Evolutionary conservation across 2,797 vertebrate species (phyloP).

Genomic region (Diplodus puntazzo): DNA sequence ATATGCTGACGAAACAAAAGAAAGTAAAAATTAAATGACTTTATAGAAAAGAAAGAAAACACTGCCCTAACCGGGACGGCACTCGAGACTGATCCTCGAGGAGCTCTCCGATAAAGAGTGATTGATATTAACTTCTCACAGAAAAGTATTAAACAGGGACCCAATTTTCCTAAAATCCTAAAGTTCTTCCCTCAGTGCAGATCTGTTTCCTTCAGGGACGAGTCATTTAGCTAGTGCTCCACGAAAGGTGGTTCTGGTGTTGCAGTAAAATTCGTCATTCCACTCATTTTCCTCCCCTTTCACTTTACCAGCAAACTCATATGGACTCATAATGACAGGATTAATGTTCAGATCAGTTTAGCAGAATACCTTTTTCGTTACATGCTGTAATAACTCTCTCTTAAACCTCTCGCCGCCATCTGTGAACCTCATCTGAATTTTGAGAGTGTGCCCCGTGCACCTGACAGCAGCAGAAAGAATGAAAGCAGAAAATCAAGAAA

Average conservation of each 20-base stretch:
- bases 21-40: neutral
- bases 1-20: neutral
- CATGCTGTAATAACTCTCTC: constrained; percentile 19
- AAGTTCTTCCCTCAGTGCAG: neutral
- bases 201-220: neutral
- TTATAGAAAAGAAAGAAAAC: neutral
- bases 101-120: neutral
- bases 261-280: neutral
- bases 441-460: constrained; percentile 18
- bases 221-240: neutral
- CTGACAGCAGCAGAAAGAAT: constrained; percentile 35
- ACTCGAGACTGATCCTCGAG: neutral
- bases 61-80: neutral
- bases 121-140: neutral
- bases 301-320: neutral
- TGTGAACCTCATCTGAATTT: constrained; percentile 45
- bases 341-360: neutral
- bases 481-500: neutral
- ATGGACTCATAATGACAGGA: constrained; percentile 13
- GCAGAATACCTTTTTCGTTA: constrained; percentile 3
- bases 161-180: neutral
- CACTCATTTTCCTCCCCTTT: neutral
- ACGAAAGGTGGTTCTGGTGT: neutral
- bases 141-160: neutral
- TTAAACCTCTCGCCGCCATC: constrained; percentile 39